phyloP scores from a whole-genome alignment of 2,113 vertebrate genomes.

The Pontoporia blainvillei region DNA sequence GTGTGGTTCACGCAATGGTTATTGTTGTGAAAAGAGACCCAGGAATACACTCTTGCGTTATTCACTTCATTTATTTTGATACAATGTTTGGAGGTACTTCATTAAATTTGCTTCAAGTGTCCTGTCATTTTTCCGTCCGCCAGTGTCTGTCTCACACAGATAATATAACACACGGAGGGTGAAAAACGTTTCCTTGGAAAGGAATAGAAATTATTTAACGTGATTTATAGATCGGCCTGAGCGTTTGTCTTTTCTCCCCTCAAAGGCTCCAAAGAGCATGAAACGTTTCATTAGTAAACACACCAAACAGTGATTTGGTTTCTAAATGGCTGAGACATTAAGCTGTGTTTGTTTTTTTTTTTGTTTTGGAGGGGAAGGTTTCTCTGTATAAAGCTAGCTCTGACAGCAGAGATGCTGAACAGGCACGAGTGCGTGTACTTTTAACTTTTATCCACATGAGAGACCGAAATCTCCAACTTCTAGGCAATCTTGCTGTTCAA shows the following conservation, averaged over 20 bases:
- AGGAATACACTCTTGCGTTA: constrained; percentile 50
- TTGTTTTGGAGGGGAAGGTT: no score
- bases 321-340: constrained; percentile 18
- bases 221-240: constrained; percentile 26
- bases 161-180: constrained; percentile 13
- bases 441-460: accelerated
- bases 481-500: accelerated
- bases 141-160: constrained; percentile 70
- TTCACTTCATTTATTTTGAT: constrained; percentile 73
- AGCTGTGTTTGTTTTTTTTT: background rate
- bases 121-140: constrained; percentile 28
- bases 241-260: background rate
- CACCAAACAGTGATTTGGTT: background rate
- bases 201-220: background rate
- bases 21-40: constrained; percentile 38
- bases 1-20: background rate
- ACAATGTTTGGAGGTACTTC: constrained; percentile 71
- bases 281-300: constrained; percentile 38
- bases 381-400: background rate
- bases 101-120: constrained; percentile 64
- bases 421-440: background rate
- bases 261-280: background rate
- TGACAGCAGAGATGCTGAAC: background rate
- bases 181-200: background rate
- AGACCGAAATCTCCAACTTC: background rate